phyloP scores from a whole-genome alignment of 2,113 vertebrate species.

The Charina bottae region DNA sequence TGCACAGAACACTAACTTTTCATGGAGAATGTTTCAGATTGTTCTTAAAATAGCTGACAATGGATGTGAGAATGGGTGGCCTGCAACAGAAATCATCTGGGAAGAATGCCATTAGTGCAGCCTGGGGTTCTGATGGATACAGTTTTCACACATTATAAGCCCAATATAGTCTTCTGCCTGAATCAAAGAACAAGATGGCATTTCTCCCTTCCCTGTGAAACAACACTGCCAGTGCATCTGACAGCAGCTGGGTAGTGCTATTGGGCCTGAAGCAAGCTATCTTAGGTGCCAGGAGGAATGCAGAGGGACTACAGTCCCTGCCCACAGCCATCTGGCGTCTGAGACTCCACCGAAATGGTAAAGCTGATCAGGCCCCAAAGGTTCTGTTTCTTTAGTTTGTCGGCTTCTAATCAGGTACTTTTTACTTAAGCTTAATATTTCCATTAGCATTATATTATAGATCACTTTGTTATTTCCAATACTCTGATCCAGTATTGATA shows the following conservation, averaged over 20 bases:
- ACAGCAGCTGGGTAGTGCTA: not conserved
- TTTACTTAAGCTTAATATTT: conserved; percentile 29
- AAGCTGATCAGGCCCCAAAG: accelerated
- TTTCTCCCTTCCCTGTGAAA: not conserved
- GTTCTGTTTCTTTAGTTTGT: not conserved
- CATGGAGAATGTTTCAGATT: not conserved
- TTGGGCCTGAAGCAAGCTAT: not conserved
- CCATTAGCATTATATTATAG: conserved; percentile 44
- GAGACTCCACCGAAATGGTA: not conserved
- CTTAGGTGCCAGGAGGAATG: not conserved
- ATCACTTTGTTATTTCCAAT: not conserved
- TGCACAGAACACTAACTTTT: conserved; percentile 25
- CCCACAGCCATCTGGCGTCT: not conserved
- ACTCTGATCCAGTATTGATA: conserved; percentile 21
- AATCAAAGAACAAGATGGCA: not conserved
- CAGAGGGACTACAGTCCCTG: not conserved
- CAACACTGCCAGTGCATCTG: not conserved
- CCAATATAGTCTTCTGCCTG: not conserved
- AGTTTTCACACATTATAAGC: not conserved
- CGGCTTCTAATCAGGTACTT: conserved; percentile 32
- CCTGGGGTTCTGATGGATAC: not conserved
- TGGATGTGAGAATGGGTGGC: not conserved
- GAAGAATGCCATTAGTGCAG: not conserved
- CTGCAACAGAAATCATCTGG: not conserved
- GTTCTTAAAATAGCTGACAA: conserved; percentile 19